Evolutionary conservation across 1,140 invertebrate genomes (phyloP), one percentile per base, ranked within the genome.

Genomic region (Temnothorax nylanderi): DNA sequence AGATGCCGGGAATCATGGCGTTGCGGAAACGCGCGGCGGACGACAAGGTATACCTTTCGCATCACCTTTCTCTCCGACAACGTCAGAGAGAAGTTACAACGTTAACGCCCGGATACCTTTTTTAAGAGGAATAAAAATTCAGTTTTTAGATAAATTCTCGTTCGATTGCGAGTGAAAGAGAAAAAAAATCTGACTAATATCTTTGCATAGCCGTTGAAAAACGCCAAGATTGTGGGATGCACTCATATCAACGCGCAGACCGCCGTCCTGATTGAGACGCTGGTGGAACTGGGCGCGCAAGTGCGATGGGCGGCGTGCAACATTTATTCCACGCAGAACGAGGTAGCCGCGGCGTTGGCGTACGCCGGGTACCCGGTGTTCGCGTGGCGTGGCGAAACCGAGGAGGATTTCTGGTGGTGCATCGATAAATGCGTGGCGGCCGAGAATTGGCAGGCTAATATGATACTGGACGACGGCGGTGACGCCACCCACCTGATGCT

Each of bases 331-430:
- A 99, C 99, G 7, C 99, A 99, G 96, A 99, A 99, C 95, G 99
- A 99, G 96, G 99, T 99, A 1, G 99, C 98, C 5, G 98, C 99
- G n/a, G 99, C 99, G 0, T 94, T 99, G 81, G 99, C 99, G 0
- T 98, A 99, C 95, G 97, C 97, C 72, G 98, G 98, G 16, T 98
- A 97, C 93, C 97, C 98, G 8, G 97, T 99, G 77, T 99, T 99
- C 95, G 98, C 99, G 3, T 99, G 99, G 99, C 97, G 98, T 71
- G 98, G 98, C 0, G 98, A 99, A 95, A 98, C 98, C 4, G 99
- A 99, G 94, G 99, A 99, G 93, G 99, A 99, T 94, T 99, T 99
- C 95, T 99, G 99, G 99, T 99, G 99, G 99, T 99, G 98, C 92
- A 99, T 99, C 86, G 99, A 99, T 95, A 98, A 98, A 92, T 98